Conservation (phyloP, 30 jellyfish, hydroid and myxozoan species). For the Pelagia noctiluca region DNA sequence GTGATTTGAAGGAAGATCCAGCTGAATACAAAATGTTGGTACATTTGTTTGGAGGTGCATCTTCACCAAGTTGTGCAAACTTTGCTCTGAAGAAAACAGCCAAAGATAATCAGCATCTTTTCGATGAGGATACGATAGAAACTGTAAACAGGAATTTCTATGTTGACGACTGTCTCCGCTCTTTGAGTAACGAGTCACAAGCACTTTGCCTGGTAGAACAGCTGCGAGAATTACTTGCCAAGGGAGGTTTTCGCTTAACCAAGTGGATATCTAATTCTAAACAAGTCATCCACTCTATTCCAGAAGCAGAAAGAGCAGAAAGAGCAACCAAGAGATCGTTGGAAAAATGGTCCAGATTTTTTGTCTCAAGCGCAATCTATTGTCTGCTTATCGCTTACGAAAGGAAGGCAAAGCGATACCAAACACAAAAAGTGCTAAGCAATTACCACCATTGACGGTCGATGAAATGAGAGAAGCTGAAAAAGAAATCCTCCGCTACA, state of each 20-base stretch:
- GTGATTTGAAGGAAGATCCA: constrained; percentile 24
- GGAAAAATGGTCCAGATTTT: constrained; percentile 50
- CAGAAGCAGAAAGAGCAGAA: constrained; percentile 34
- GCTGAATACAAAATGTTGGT: constrained; percentile 25
- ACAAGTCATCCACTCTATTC: constrained; percentile 12
- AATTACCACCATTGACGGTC: no score
- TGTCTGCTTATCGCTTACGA: no score
- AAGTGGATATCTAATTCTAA: constrained; percentile 13
- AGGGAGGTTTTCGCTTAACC: constrained; percentile 46
- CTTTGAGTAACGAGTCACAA: neutral
- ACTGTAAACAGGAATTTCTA: constrained; percentile 19
- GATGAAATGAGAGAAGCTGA: no score
- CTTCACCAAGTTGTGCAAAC: constrained; percentile 24
- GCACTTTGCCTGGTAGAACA: constrained; percentile 1
- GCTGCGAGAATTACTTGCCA: neutral
- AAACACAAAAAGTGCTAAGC: no score
- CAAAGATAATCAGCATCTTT: neutral
- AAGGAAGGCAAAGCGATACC: no score
- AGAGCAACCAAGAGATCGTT: constrained; percentile 22
- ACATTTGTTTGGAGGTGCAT: constrained; percentile 38
- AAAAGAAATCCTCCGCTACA: no score
- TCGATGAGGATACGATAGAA: neutral
- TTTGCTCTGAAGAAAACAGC: constrained; percentile 45
- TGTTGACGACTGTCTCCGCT: constrained; percentile 26
- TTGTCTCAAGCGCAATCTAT: no score